Base-by-base conservation (phyloP, 37 sponge, comb jelly and placozoan species). In the Hexactinellida sp. region DNA sequence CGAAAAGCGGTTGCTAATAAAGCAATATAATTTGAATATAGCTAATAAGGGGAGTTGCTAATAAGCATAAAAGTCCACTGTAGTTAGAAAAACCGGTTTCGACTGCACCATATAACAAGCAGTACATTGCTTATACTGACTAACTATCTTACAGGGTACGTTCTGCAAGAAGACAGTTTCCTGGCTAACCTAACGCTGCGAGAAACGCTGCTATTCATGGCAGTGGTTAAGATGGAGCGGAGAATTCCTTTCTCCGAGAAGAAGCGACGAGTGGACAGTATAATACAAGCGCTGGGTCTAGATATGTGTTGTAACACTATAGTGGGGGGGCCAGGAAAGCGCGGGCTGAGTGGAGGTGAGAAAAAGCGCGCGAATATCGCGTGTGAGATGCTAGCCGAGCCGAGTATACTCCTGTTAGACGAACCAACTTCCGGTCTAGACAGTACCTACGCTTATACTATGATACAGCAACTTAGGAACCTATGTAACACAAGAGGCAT, bases 341-440 rank as follows among this genome's bases (percentile, higher is more conserved):
- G 91, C 36, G 93, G 93, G 3, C 39, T 93, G 55, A 90, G 91
- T 41, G 93, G 93, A 84, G 93, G 95, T 30, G 95, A 94, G 92
- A 92, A 90, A 88, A 94, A 94, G 87, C 83, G 95, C 82, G 88
- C 93, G 5, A 94, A 90, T 89, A 94, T 94, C 39, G 93, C 88
- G 37, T 90, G 93, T 84, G 95, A 94, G 83, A 84, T 94, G 76
- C 87, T 94, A 36, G 90, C 95, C 13, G 85, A 90, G 36, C 95
- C 95, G 28, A 36, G 55, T 82, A 36, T 92, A 13, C 76, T 94
- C 19, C 86, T 94, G 76, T 84, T 94, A 39, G 95, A 94, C 76
- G 95, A 94, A 86, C 95, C 95, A 24, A 94, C 95, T 13, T 94
- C 95, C 38, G 95, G 95, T 1, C 87, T 94, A 82, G 95, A 94